Conservation (phyloP, 2,888 invertebrate genomes). For the Balanococcus diminutus region DNA sequence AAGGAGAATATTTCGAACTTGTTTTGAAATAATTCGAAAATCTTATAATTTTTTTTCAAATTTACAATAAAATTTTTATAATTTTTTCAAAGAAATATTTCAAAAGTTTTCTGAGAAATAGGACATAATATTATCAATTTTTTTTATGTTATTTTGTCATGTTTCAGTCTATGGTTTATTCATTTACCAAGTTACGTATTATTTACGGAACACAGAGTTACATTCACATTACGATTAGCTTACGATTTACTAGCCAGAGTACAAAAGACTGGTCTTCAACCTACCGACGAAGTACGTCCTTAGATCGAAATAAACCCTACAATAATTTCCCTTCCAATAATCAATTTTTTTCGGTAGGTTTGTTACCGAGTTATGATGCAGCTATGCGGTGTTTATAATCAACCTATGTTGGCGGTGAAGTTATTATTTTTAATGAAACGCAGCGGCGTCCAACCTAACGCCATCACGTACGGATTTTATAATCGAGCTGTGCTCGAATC, state of each 20-base stretch:
- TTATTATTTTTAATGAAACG: constrained; percentile 89
- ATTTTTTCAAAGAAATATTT: too few relatives aligned
- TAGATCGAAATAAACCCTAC: not conserved
- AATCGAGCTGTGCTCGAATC: constrained; percentile 88
- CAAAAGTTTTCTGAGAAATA: too few relatives aligned
- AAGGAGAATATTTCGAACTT: too few relatives aligned
- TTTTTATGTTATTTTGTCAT: constrained; percentile 60
- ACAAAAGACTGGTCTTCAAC: constrained; percentile 70
- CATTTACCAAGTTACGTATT: constrained; percentile 85
- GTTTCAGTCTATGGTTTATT: constrained; percentile 88
- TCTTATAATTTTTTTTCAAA: too few relatives aligned
- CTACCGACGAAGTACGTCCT: constrained; percentile 80
- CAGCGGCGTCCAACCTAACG: constrained; percentile 93
- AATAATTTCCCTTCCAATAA: not conserved
- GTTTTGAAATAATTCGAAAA: too few relatives aligned
- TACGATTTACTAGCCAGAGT: constrained; percentile 87
- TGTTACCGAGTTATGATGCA: constrained; percentile 99
- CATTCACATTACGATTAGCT: constrained; percentile 77
- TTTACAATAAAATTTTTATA: too few relatives aligned
- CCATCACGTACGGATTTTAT: constrained; percentile 93
- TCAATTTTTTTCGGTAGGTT: constrained; percentile 66
- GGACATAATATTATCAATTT: too few relatives aligned
- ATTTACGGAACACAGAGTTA: constrained; percentile 74
- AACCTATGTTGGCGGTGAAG: constrained; percentile 93
- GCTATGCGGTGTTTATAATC: constrained; percentile 90